Percentiles rank a stretch among this genome's conserved stretches.
Evolutionary conservation across 2,797 vertebrate species (phyloP).

Genomic region (Neopelma chrysocephalum): DNA sequence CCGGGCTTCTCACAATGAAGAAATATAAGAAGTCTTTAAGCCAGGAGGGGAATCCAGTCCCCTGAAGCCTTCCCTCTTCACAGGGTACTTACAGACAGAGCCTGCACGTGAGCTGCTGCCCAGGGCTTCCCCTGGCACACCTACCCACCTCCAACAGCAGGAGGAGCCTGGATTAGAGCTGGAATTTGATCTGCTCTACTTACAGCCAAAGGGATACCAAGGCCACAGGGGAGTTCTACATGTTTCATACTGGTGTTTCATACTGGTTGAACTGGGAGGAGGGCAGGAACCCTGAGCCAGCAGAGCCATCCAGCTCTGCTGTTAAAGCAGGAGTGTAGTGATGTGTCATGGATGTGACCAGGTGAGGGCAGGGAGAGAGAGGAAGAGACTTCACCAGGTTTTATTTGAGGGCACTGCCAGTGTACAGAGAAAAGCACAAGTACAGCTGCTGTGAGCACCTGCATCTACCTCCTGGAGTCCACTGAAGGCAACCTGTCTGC

Average conservation of each 20-base stretch:
- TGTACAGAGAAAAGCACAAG: not conserved
- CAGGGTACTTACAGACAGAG: not conserved
- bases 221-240: rapidly evolving
- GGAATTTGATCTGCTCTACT: not conserved
- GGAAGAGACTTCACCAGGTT: not conserved
- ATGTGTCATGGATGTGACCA: rapidly evolving
- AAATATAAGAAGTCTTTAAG: not conserved
- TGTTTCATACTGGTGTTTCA: not conserved
- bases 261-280: not conserved
- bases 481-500: not conserved
- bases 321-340: not conserved
- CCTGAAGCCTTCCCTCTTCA: not conserved
- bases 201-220: not conserved
- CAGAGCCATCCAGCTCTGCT: not conserved
- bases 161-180: not conserved
- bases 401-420: not conserved
- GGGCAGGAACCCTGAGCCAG: not conserved
- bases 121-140: not conserved
- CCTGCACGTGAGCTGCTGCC: not conserved
- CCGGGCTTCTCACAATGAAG: not conserved
- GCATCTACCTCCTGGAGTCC: not conserved
- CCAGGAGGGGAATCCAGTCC: not conserved
- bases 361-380: not conserved
- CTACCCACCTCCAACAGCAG: not conserved
- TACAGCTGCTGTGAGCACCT: not conserved